A percentile compares a stretch with the other conserved stretches of the same genome.
These are phyloP conservation scores for Biston betularia DNA, from an alignment of 2,888 invertebrate genomes.

Conservation along the genomic window DNA sequence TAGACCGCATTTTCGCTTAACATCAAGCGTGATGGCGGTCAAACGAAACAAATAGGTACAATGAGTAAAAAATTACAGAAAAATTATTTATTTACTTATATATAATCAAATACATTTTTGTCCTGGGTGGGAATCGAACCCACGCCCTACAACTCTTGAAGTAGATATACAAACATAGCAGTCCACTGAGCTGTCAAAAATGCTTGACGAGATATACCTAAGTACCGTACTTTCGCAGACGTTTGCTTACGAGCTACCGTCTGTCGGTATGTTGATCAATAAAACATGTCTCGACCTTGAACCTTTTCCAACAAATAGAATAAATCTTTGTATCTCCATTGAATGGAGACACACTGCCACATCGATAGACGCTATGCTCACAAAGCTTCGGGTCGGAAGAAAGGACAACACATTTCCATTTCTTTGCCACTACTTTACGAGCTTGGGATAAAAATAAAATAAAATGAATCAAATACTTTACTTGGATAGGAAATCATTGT, in stretches of 20 bases:
- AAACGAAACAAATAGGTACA: too few relatives aligned
- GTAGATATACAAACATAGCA: too few relatives aligned
- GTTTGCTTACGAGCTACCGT: not conserved
- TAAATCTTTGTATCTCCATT: conserved; percentile 24
- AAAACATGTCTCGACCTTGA: conserved; percentile 25
- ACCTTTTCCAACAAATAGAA: conserved; percentile 25
- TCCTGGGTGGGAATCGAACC: too few relatives aligned
- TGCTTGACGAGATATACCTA: not conserved
- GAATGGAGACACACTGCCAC: conserved; percentile 19
- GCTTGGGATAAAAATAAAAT: conserved; percentile 6
- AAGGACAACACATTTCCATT: conserved; percentile 30
- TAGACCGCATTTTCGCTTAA: too few relatives aligned
- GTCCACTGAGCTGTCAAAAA: too few relatives aligned
- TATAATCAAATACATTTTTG: too few relatives aligned
- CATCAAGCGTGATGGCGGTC: too few relatives aligned
- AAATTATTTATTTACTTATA: too few relatives aligned
- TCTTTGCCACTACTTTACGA: conserved; percentile 13
- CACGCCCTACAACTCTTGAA: too few relatives aligned
- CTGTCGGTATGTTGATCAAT: conserved; percentile 17
- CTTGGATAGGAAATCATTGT: not conserved
- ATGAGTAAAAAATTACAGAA: too few relatives aligned
- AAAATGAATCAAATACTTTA: not conserved
- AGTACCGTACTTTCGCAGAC: not conserved
- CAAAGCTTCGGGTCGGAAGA: conserved; percentile 18
- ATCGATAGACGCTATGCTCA: conserved; percentile 20